Percentiles rank a stretch among this genome's conserved stretches.
Conservation (phyloP, 92 coral and sea anemone species). For the Montipora capitata region DNA sequence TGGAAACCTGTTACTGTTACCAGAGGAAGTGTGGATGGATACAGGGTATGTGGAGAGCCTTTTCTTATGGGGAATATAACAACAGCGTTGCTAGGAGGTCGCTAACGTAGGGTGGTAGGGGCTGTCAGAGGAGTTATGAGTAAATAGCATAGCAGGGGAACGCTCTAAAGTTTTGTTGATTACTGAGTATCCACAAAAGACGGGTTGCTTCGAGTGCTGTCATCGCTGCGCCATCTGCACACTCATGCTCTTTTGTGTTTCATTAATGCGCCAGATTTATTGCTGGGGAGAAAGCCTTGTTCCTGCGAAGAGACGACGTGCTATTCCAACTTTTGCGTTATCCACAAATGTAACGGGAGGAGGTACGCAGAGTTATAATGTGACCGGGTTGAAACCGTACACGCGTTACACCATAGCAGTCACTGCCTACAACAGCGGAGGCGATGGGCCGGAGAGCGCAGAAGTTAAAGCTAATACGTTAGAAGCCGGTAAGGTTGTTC, state of each 20-base stretch:
- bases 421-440: constrained; percentile 88
- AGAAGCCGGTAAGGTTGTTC: constrained; percentile 67
- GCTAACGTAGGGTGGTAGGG: not conserved
- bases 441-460: constrained; percentile 82
- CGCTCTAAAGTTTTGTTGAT: too few relatives aligned
- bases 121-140: too few relatives aligned
- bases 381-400: constrained; percentile 70
- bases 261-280: constrained; percentile 35
- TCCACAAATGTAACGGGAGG: constrained; percentile 32
- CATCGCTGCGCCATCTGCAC: too few relatives aligned
- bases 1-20: constrained; percentile 77
- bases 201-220: too few relatives aligned
- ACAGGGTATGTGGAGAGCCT: constrained; percentile 50
- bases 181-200: too few relatives aligned
- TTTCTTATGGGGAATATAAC: too few relatives aligned
- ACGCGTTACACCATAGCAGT: constrained; percentile 62
- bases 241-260: not conserved
- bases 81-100: too few relatives aligned
- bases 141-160: too few relatives aligned
- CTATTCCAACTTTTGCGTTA: constrained; percentile 61
- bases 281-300: constrained; percentile 55
- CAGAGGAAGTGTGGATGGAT: constrained; percentile 79
- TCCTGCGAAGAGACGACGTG: constrained; percentile 62
- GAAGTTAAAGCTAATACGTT: constrained; percentile 38
- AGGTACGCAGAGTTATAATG: not conserved